A percentile compares a stretch with the other conserved stretches of the same genome.
phyloP scores from a whole-genome alignment of 2,888 invertebrate species.

The Allolobophora icterica region DNA sequence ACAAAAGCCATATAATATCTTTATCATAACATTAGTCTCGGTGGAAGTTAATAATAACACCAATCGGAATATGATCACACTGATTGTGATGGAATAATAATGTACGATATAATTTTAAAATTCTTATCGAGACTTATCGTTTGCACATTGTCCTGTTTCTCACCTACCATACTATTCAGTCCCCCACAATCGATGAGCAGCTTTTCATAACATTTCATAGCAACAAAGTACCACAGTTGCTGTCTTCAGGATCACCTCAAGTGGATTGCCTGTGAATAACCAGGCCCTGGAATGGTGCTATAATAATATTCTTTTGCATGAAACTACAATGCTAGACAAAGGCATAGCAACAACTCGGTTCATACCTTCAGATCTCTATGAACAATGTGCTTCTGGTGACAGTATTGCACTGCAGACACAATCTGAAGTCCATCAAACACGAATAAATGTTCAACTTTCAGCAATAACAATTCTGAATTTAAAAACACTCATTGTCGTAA shows the following conservation, averaged over 20 bases:
- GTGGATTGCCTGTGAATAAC: neutral
- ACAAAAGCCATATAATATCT: too few relatives aligned
- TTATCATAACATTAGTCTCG: too few relatives aligned
- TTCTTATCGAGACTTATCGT: neutral
- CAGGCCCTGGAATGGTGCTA: neutral
- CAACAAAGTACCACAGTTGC: neutral
- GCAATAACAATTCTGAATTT: neutral
- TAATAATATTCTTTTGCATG: too few relatives aligned
- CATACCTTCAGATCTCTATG: constrained; percentile 80
- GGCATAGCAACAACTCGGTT: neutral
- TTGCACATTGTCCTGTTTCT: neutral
- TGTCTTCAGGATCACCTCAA: neutral
- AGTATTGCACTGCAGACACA: constrained; percentile 99
- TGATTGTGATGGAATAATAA: neutral
- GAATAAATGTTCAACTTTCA: neutral
- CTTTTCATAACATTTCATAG: neutral
- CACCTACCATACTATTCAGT: too few relatives aligned
- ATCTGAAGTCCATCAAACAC: constrained; percentile 72
- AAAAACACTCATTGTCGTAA: neutral
- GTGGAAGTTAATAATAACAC: neutral
- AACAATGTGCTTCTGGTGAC: constrained; percentile 99
- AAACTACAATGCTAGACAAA: neutral
- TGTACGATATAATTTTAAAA: neutral
- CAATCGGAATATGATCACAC: neutral
- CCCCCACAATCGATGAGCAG: neutral